Evolutionary conservation across 1,140 invertebrate species (phyloP), one percentile per base, ranked within the genome.

Genomic region (Cyclina sinensis): DNA sequence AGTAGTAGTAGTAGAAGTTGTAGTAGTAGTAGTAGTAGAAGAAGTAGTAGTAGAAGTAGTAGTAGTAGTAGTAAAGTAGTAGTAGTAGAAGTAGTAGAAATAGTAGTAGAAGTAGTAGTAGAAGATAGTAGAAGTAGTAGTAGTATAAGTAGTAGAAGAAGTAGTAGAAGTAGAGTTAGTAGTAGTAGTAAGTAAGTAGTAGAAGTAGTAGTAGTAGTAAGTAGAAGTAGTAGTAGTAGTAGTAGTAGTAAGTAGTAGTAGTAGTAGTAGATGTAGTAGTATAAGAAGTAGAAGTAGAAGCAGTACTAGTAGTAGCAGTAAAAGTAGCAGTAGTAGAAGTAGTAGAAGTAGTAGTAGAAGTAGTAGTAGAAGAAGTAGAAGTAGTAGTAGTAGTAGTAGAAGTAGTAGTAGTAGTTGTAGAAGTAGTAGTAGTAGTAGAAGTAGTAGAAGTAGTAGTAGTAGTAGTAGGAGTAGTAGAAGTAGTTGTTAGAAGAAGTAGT

Each of bases 381-480:
- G 65, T 18, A 70, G 7, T 70, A 35, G 27, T 30, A 24, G 7
- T 70, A 70, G 65, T 24, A 65, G 59, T 65, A 65, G 7, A 11
- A 24, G 30, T 65, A 65, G 59, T n/a, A 65, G 59, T 65, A 65
- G 59, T n/a, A 65, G 59, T 65, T 11, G 30, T n/a, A 65, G 59
- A 9, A 27, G 59, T n/a, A 65, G 59, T 65, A 65, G 59, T 11
- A 65, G 59, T 32, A 65, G 59, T 65, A 65, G 59, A 9, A 65
- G 59, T n/a, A 65, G 59, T 32, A 65, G n/a, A 7, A 65, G 59
- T 65, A 65, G n/a, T n/a, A 65, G 59, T n/a, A 65, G 59, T 27
- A 65, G 59, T 7, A 65, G n/a, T n/a, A 65, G 59, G 9, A 65
- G 59, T n/a, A 65, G 59, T 18, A 48, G 46, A 7, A 65, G 59